phyloP scores from a whole-genome alignment of 2,113 vertebrate species.

The Chionodraco myersi region DNA sequence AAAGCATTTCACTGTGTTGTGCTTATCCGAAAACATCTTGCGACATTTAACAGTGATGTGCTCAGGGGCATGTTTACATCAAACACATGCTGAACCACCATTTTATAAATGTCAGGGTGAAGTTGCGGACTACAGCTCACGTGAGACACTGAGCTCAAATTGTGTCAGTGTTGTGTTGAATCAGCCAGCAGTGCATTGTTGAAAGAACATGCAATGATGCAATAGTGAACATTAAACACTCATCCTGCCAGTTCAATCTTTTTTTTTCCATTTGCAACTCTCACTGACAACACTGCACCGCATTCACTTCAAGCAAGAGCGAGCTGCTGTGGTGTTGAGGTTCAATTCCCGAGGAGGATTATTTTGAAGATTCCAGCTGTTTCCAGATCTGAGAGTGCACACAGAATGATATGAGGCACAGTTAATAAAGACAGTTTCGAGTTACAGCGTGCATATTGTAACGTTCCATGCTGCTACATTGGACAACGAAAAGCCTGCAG shows the following conservation, averaged over 20 bases:
- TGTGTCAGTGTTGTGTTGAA: slow-evolving; percentile 15
- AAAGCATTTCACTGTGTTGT: slow-evolving; percentile 43
- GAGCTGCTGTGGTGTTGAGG: slow-evolving; percentile 22
- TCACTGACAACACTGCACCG: slow-evolving; percentile 14
- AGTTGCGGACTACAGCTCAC: slow-evolving; percentile 18
- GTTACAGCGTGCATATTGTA: slow-evolving; percentile 18
- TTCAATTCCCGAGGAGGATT: slow-evolving; percentile 24
- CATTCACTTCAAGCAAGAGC: slow-evolving; percentile 8
- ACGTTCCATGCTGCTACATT: slow-evolving; percentile 35
- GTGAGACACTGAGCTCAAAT: slow-evolving; percentile 29
- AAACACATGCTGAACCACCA: slow-evolving; percentile 58
- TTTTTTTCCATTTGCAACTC: slow-evolving; percentile 31
- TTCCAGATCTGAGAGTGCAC: slow-evolving; percentile 38
- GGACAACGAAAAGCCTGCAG: slow-evolving; percentile 35
- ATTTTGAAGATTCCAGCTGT: slow-evolving; percentile 54
- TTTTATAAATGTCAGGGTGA: slow-evolving; percentile 65
- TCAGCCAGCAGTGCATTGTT: slow-evolving; percentile 14
- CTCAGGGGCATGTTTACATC: slow-evolving; percentile 66
- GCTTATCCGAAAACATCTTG: slow-evolving; percentile 63
- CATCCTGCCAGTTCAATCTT: slow-evolving; percentile 19
- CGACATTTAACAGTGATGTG: slow-evolving; percentile 66
- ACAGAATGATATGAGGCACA: slow-evolving; percentile 21
- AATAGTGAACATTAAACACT: slow-evolving; percentile 32
- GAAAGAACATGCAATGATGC: slow-evolving; percentile 3
- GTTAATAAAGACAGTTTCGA: slow-evolving; percentile 41